A percentile compares a stretch with the other conserved stretches of the same genome.
These are phyloP conservation scores for Enhydra lutris DNA, from an alignment of 2,113 vertebrate genomes.

Conservation along the genomic window DNA sequence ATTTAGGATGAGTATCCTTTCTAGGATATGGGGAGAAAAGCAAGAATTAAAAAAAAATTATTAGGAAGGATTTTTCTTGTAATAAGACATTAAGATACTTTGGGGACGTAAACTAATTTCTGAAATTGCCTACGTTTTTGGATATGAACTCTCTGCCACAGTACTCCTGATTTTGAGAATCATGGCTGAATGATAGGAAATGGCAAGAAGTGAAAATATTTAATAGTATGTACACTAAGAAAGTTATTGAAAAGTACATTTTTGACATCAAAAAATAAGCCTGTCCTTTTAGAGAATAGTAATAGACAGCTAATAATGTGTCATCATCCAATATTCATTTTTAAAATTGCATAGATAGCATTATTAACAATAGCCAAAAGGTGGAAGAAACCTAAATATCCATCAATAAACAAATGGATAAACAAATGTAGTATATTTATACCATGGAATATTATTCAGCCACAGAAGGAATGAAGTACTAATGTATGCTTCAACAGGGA, in stretches of 20 bases:
- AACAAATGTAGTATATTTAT: background rate
- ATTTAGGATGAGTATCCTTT: constrained; percentile 15
- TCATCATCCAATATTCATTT: constrained; percentile 8
- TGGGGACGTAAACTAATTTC: background rate
- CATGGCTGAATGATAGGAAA: constrained; percentile 26
- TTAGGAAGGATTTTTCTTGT: constrained; percentile 27
- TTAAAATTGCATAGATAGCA: background rate
- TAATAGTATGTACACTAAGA: background rate
- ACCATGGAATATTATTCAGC: background rate
- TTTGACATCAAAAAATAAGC: constrained; percentile 14
- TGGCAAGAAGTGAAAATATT: constrained; percentile 29
- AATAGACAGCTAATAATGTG: constrained; percentile 16
- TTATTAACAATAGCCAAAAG: constrained; percentile 27
- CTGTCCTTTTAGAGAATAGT: constrained; percentile 27
- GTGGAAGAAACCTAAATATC: background rate
- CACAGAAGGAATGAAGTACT: constrained; percentile 22
- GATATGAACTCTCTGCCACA: background rate
- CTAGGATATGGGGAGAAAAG: background rate
- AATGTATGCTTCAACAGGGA: background rate
- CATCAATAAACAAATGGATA: background rate
- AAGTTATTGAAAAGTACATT: constrained; percentile 25
- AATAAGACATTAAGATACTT: constrained; percentile 19
- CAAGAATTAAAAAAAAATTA: background rate
- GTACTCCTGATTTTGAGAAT: constrained; percentile 28
- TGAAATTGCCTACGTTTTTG: background rate